Evolutionary conservation across 2,113 vertebrate species (phyloP).

Genomic region (Carassius auratus): DNA sequence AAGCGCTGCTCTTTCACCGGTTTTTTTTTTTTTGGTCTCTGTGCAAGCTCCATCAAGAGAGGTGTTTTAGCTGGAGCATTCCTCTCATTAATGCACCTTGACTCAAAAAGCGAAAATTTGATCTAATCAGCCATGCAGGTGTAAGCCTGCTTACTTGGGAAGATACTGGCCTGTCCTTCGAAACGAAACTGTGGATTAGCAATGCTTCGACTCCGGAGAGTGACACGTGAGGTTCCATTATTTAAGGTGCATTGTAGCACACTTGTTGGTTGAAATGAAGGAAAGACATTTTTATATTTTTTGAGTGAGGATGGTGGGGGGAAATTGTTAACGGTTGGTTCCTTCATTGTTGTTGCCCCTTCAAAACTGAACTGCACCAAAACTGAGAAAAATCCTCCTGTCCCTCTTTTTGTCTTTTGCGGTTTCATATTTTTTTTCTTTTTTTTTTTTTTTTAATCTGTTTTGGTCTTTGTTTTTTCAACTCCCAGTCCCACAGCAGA

Average conservation of each 20-base stretch:
- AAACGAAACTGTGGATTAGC: neutral
- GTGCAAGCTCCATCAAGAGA: neutral
- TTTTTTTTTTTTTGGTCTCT: neutral
- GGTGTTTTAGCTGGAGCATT: neutral
- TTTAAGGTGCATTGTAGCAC: slow-evolving; percentile 18
- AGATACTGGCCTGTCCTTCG: slow-evolving; percentile 1
- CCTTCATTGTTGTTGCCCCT: neutral
- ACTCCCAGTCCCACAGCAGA: too few relatives aligned
- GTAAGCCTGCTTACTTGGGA: neutral
- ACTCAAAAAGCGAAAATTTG: neutral
- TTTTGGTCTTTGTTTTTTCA: neutral
- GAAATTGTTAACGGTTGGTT: neutral
- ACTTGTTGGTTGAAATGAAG: slow-evolving; percentile 38
- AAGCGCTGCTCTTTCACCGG: neutral
- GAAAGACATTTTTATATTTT: slow-evolving; percentile 41
- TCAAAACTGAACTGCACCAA: neutral
- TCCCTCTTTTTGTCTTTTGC: neutral
- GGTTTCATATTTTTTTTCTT: neutral
- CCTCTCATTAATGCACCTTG: neutral
- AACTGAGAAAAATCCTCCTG: neutral
- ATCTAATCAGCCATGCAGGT: slow-evolving; percentile 20
- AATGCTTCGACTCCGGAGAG: slow-evolving; percentile 44
- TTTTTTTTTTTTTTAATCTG: neutral
- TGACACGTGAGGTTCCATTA: neutral
- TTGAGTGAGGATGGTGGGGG: slow-evolving; percentile 28